Conservation (phyloP, 2,888 invertebrate genomes). For the Ligdia adustata region DNA sequence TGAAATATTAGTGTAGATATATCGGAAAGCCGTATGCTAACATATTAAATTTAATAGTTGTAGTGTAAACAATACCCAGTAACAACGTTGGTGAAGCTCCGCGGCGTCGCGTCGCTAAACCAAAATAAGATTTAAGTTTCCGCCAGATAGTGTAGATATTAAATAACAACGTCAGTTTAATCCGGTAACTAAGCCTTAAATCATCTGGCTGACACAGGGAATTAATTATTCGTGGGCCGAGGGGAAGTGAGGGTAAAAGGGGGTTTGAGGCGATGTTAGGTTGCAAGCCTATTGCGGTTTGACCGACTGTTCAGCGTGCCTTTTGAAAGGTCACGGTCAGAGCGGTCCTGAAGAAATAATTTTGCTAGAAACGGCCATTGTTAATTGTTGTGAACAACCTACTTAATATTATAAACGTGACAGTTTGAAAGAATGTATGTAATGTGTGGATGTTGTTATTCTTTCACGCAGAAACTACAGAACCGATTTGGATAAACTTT, state of each 20-base stretch:
- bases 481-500: too few relatives aligned
- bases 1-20: too few relatives aligned
- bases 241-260: background rate
- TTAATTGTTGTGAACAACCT: too few relatives aligned
- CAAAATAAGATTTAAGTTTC: background rate
- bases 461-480: too few relatives aligned
- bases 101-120: too few relatives aligned
- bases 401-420: too few relatives aligned
- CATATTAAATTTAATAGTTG: too few relatives aligned
- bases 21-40: too few relatives aligned
- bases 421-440: too few relatives aligned
- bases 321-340: constrained; percentile 13
- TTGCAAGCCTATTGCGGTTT: constrained; percentile 6
- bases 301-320: constrained; percentile 4
- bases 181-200: constrained; percentile 19
- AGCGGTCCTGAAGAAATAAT: background rate
- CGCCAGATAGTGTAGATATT: constrained; percentile 6
- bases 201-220: constrained; percentile 22
- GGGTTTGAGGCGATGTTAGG: background rate
- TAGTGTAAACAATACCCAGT: too few relatives aligned
- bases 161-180: constrained; percentile 19
- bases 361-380: background rate
- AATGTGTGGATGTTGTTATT: too few relatives aligned
- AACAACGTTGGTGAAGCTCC: background rate
- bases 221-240: constrained; percentile 26